These are phyloP conservation scores for Gadus macrocephalus DNA, from an alignment of 2,113 vertebrate species.

Conservation along the genomic window DNA sequence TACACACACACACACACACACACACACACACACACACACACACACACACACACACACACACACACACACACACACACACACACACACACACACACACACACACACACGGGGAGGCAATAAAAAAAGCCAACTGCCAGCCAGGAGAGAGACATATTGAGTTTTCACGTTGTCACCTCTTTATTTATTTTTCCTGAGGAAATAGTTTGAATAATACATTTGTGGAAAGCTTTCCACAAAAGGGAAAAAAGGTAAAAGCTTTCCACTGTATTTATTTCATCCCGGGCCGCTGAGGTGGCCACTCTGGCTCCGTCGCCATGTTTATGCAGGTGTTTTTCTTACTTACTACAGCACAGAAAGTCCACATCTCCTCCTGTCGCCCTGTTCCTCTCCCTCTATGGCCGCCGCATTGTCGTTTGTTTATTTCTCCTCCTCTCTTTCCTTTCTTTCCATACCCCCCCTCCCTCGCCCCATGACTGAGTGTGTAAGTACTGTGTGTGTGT, in stretches of 20 bases:
- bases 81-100: neutral
- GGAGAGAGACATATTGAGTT: slow-evolving; percentile 41
- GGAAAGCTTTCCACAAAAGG: slow-evolving; percentile 25
- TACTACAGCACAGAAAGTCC: neutral
- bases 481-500: too few species aligned
- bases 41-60: too few species aligned
- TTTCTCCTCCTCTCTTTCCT: neutral
- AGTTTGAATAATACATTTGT: slow-evolving; percentile 62
- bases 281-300: slow-evolving; percentile 36
- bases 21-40: too few species aligned
- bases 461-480: too few species aligned
- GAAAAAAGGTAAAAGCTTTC: slow-evolving; percentile 64
- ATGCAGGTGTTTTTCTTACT: slow-evolving; percentile 10
- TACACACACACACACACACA: too few species aligned
- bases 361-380: neutral
- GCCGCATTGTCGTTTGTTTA: neutral
- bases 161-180: slow-evolving; percentile 38
- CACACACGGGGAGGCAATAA: slow-evolving; percentile 27
- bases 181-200: slow-evolving; percentile 8
- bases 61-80: slow-evolving; percentile 2
- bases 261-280: slow-evolving; percentile 53
- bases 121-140: slow-evolving; percentile 7
- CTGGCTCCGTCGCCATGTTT: slow-evolving; percentile 11
- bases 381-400: neutral
- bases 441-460: neutral